Conservation (phyloP, 2,797 vertebrate genomes). For the Sebastes nivosus region DNA sequence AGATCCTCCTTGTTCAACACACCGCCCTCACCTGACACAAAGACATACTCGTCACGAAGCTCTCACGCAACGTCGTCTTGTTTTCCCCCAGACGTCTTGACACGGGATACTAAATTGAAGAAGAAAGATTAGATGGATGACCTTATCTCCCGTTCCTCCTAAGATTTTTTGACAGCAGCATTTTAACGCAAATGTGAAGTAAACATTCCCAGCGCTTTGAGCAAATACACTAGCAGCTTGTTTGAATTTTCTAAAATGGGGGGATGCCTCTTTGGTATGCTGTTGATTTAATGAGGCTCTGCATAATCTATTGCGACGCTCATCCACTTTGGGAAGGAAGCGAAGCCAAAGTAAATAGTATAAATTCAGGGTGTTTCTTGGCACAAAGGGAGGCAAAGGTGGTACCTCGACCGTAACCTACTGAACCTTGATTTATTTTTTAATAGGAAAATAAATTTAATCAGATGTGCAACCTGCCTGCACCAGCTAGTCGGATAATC, state of each 20-base stretch:
- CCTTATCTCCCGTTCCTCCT: slow-evolving; percentile 37
- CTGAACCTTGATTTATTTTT: slow-evolving; percentile 14
- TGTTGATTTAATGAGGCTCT: slow-evolving; percentile 61
- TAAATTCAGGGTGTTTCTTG: slow-evolving; percentile 30
- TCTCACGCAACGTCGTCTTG: slow-evolving; percentile 15
- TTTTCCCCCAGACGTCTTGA: slow-evolving; percentile 29
- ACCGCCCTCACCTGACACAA: slow-evolving; percentile 52
- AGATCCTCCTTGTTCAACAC: slow-evolving; percentile 28
- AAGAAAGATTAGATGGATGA: slow-evolving; percentile 44
- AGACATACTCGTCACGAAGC: slow-evolving; percentile 16
- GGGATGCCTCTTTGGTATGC: slow-evolving; percentile 32
- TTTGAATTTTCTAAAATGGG: slow-evolving; percentile 38
- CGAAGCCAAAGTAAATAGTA: slow-evolving; percentile 48
- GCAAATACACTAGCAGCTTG: slow-evolving; percentile 38
- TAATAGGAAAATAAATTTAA: not conserved
- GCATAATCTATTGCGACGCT: slow-evolving; percentile 53
- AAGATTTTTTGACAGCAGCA: slow-evolving; percentile 35
- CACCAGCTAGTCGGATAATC: not conserved
- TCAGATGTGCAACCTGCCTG: not conserved
- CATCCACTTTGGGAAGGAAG: slow-evolving; percentile 46
- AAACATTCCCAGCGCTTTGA: slow-evolving; percentile 48
- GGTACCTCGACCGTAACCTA: not conserved
- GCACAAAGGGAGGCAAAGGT: slow-evolving; percentile 10
- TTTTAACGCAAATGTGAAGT: slow-evolving; percentile 55
- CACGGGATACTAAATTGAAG: slow-evolving; percentile 28